These are phyloP conservation scores for Selene dorsalis DNA, from an alignment of 2,797 vertebrate genomes.

Conservation along the genomic window DNA sequence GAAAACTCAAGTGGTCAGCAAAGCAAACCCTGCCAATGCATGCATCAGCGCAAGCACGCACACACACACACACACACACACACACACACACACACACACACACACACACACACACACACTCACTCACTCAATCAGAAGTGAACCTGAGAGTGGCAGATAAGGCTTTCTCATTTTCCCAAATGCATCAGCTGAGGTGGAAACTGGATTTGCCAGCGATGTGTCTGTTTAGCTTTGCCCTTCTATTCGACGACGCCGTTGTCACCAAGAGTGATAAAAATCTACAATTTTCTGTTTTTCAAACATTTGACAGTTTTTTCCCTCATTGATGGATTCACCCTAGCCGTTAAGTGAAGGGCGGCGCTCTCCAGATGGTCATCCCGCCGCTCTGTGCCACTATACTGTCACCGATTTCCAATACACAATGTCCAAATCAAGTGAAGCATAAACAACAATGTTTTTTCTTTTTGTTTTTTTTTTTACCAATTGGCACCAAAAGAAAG, in stretches of 20 bases:
- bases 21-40: background rate
- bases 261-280: background rate
- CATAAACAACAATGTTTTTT: constrained; percentile 19
- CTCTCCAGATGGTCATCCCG: constrained; percentile 12
- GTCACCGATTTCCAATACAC: constrained; percentile 54
- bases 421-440: constrained; percentile 45
- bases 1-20: constrained; percentile 1
- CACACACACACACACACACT: background rate
- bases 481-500: constrained; percentile 37
- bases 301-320: constrained; percentile 2
- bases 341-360: constrained; percentile 36
- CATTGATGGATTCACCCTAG: constrained; percentile 11
- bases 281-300: background rate
- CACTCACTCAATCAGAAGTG: background rate
- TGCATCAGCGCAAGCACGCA: background rate
- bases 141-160: constrained; percentile 22
- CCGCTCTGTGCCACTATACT: constrained; percentile 20
- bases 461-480: background rate
- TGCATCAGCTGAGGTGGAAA: background rate
- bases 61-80: background rate
- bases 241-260: background rate
- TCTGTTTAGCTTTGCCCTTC: background rate
- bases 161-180: constrained; percentile 34
- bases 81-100: background rate
- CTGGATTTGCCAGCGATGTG: background rate